Base-by-base conservation (phyloP, 2,113 vertebrate species). In the Poecile atricapillus region DNA sequence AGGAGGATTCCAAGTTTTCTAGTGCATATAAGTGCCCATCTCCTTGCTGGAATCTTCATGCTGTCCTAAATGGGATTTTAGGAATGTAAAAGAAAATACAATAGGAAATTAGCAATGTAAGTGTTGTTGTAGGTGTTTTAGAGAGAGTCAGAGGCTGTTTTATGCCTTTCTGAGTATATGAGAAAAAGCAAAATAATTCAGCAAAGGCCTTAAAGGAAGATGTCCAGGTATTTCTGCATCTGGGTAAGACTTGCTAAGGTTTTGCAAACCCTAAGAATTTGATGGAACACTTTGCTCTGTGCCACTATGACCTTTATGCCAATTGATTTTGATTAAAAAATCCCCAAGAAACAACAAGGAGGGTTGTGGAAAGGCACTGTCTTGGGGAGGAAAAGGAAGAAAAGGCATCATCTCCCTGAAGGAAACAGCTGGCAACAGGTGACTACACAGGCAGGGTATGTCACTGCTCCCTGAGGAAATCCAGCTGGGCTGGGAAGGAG, bases 341-440 rank as follows among this genome's bases (percentile, higher is more conserved):
- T 10, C 0, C 1, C 8, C 13, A n/a, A 8, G 7, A 35, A 9
- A 15, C 24, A 46, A 43, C 1, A 50, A 58, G 16, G 19, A 75
- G 1, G 1, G 23, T 17, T 24, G 14, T 35, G 5, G 27, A 68
- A 91, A 85, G 33, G 12, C 15, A 41, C 13, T 2, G 10, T 50
- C 3, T 49, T 25, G 15, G 41, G 28, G 13, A 90, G 8, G 28
- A 84, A 63, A 55, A 74, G 15, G 18, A 90, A 7, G 30, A 86
- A 75, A 56, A 89, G 28, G 3, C 17, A 63, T 2, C 19, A 44
- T 10, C 9, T 47, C 23, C n/a, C 43, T 70, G 64, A 43, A 55
- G 28, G 28, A 80, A 56, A 27, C 9, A 4, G 0, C 7, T 67
- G 50, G 23, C 16, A 82, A 21, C 11, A 78, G 63, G 46, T 88